Percentiles rank a stretch among this genome's conserved stretches.
Conservation (phyloP, 2,113 vertebrate genomes). For the Bettongia penicillata region DNA sequence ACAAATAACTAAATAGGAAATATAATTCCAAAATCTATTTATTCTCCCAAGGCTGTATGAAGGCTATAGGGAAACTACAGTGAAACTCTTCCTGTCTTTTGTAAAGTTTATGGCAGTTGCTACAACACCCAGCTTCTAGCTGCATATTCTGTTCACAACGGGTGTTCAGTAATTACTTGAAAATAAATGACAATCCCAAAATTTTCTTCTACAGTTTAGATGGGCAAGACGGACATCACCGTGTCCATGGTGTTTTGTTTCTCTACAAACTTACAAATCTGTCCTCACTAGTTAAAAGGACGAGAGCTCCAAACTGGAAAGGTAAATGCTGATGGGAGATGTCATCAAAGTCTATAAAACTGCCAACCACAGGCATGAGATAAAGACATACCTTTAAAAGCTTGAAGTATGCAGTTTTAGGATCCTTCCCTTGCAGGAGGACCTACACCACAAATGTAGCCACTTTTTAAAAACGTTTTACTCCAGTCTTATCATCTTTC, state of each 20-base stretch:
- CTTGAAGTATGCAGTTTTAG: background rate
- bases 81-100: background rate
- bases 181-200: background rate
- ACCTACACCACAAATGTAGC: background rate
- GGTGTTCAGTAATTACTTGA: background rate
- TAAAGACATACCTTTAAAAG: background rate
- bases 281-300: background rate
- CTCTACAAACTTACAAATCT: background rate
- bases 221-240: background rate
- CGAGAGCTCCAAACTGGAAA: background rate
- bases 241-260: background rate
- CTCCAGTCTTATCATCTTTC: background rate
- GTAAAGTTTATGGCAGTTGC: background rate
- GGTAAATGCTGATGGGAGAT: background rate
- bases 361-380: background rate
- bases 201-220: background rate
- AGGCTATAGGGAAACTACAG: background rate
- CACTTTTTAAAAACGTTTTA: background rate
- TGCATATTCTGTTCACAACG: background rate
- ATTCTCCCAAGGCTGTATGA: constrained; percentile 4
- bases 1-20: background rate
- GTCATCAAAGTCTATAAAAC: background rate
- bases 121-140: background rate
- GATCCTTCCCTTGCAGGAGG: background rate
- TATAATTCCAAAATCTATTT: constrained; percentile 39